These are phyloP conservation scores for Lepidothrix coronata DNA, from an alignment of 2,113 vertebrate species.

Conservation along the genomic window DNA sequence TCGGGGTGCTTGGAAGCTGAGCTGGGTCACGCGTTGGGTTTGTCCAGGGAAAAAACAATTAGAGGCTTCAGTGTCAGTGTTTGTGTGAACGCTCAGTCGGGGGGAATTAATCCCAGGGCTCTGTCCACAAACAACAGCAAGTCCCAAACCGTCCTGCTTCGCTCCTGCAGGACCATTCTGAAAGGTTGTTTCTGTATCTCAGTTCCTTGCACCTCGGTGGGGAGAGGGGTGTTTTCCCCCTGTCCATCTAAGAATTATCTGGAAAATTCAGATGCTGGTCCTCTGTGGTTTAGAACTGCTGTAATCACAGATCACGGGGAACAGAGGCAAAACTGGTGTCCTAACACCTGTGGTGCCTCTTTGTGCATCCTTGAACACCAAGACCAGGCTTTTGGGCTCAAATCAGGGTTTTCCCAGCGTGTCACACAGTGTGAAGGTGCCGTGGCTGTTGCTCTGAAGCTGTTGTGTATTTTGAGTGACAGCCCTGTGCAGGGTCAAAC, in stretches of 20 bases:
- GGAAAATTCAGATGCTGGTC: neutral
- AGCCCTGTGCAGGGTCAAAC: neutral
- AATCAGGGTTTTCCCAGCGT: neutral
- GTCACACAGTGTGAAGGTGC: fast-evolving
- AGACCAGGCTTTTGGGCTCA: neutral
- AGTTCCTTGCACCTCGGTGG: fast-evolving
- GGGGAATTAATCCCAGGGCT: neutral
- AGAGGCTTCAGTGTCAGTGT: neutral
- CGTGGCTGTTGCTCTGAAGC: neutral
- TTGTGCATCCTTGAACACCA: neutral
- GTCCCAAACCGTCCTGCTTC: neutral
- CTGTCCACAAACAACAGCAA: neutral
- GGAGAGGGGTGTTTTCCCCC: neutral
- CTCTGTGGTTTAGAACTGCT: fast-evolving
- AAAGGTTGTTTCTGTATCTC: fast-evolving
- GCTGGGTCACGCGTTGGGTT: neutral
- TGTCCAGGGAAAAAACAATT: neutral
- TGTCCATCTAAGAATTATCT: neutral
- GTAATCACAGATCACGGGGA: fast-evolving
- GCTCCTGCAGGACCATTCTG: fast-evolving
- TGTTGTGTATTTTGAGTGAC: neutral
- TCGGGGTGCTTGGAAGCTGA: neutral
- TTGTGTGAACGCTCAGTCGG: neutral
- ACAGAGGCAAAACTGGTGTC: neutral
- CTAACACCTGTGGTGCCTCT: neutral